Evolutionary conservation across 2,797 vertebrate species (phyloP).

Genomic region (Harpagifer antarcticus): DNA sequence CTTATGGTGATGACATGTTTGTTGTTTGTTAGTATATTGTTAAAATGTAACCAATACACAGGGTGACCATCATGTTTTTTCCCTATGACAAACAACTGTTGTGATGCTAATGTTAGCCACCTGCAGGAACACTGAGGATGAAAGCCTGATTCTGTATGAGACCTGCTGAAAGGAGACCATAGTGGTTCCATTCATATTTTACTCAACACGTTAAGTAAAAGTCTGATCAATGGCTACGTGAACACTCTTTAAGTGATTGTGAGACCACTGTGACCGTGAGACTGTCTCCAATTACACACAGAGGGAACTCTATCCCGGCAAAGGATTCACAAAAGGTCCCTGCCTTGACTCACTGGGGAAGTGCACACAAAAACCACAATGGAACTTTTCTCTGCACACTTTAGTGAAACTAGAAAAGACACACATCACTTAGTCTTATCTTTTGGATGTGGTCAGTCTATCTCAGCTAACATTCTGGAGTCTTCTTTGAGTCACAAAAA

Average conservation of each 20-base stretch:
- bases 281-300: conserved; percentile 59
- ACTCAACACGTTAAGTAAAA: conserved; percentile 48
- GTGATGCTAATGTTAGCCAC: conserved; percentile 10
- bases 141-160: conserved; percentile 18
- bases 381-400: conserved; percentile 18
- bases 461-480: neutral
- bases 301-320: conserved; percentile 47
- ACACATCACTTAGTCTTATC: neutral
- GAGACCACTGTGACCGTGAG: conserved; percentile 53
- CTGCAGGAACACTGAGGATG: conserved; percentile 13
- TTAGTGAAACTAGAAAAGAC: neutral
- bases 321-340: conserved; percentile 46
- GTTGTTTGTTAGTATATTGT: neutral
- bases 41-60: neutral
- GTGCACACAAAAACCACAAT: conserved; percentile 12
- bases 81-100: neutral
- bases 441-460: neutral
- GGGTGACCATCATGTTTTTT: neutral
- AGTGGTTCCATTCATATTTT: conserved; percentile 49
- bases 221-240: conserved; percentile 64
- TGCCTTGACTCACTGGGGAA: conserved; percentile 20
- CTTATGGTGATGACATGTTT: neutral
- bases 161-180: conserved; percentile 21
- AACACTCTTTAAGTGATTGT: conserved; percentile 60
- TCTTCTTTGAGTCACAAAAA: neutral